Evolutionary conservation across 2,888 invertebrate species (phyloP).

Genomic region (Ornithoptera priamus): DNA sequence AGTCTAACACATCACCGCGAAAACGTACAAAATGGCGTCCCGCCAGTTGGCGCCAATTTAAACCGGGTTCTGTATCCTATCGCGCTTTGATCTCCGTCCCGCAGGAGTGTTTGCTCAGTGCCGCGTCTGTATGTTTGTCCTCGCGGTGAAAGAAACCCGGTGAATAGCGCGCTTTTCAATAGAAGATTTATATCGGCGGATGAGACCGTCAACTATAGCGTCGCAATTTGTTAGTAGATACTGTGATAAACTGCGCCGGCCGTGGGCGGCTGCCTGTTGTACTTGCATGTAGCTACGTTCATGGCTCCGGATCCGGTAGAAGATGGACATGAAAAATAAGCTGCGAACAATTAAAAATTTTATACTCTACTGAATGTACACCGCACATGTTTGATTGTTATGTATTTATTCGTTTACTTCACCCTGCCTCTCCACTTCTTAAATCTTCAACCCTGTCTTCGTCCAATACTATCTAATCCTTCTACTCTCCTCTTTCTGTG

Average conservation of each 20-base stretch:
- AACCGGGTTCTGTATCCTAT: slow-evolving; percentile 69
- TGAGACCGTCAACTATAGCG: slow-evolving; percentile 60
- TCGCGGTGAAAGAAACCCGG: slow-evolving; percentile 60
- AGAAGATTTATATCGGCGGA: slow-evolving; percentile 75
- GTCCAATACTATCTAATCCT: no score
- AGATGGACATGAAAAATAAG: slow-evolving; percentile 8
- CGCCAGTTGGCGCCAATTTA: slow-evolving; percentile 76
- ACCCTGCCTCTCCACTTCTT: no score
- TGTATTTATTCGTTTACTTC: no score
- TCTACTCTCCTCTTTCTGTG: no score
- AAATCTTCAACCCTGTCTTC: no score
- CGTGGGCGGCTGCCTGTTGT: slow-evolving; percentile 1
- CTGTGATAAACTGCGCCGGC: slow-evolving; percentile 49
- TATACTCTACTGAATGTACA: not conserved
- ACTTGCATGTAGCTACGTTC: no score
- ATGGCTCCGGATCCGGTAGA: not conserved
- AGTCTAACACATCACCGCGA: slow-evolving; percentile 38
- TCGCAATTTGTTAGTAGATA: slow-evolving; percentile 76
- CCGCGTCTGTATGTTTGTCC: slow-evolving; percentile 68
- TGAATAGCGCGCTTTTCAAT: slow-evolving; percentile 55
- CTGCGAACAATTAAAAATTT: not conserved
- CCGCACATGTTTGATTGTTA: no score
- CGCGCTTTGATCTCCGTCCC: slow-evolving; percentile 73
- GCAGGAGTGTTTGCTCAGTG: slow-evolving; percentile 62
- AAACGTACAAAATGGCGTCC: slow-evolving; percentile 69